phyloP scores from a whole-genome alignment of 2,888 invertebrate species.

The Nephrotoma guestfalica region DNA sequence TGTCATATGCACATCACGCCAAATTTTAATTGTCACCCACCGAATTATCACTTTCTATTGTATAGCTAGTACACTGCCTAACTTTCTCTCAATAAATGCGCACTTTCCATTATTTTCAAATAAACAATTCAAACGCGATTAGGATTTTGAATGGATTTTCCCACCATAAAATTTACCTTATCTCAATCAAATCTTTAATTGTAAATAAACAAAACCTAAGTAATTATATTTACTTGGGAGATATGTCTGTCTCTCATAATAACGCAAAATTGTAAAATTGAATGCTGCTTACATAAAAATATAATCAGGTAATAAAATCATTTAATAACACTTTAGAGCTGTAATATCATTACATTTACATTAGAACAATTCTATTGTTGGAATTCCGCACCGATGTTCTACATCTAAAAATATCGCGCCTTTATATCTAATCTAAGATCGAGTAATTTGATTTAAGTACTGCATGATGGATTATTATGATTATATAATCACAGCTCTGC shows the following conservation, averaged over 20 bases:
- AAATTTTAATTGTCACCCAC: not conserved
- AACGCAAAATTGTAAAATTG: too few relatives aligned
- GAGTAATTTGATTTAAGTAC: too few relatives aligned
- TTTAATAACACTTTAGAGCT: too few relatives aligned
- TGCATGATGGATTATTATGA: too few relatives aligned
- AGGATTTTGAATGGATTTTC: not conserved
- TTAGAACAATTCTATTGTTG: too few relatives aligned
- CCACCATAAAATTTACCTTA: not conserved
- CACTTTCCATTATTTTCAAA: not conserved
- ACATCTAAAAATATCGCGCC: too few relatives aligned
- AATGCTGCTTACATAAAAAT: too few relatives aligned
- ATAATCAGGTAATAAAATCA: too few relatives aligned
- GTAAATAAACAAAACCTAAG: not conserved
- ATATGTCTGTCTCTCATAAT: not conserved
- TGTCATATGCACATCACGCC: not conserved
- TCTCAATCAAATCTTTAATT: not conserved
- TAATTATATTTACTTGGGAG: not conserved
- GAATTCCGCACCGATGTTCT: too few relatives aligned
- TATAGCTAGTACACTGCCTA: not conserved
- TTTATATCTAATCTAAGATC: too few relatives aligned
- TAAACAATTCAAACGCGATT: not conserved
- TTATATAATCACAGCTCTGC: too few relatives aligned
- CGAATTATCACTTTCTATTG: not conserved
- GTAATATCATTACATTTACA: too few relatives aligned
- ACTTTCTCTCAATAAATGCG: not conserved